Conservation (phyloP, 2,797 vertebrate genomes). For the Oophaga sylvatica region DNA sequence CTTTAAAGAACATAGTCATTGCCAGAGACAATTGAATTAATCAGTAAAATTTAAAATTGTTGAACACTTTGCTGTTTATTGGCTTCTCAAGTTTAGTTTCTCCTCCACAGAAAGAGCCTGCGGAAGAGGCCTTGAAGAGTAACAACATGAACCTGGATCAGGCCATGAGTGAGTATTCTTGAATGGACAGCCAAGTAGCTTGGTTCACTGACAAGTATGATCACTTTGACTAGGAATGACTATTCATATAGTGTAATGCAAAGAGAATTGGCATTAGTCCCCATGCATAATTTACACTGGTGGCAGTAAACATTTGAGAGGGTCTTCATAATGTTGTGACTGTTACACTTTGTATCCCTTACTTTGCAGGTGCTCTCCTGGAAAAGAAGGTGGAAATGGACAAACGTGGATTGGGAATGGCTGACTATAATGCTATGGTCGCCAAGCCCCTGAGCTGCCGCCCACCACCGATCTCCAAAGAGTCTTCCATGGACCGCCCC, state of each 20-base stretch:
- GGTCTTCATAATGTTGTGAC: neutral
- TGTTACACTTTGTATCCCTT: neutral
- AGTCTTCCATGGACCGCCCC: slow-evolving; percentile 91
- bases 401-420: slow-evolving; percentile 94
- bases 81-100: neutral
- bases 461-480: slow-evolving; percentile 93
- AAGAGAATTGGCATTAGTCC: neutral
- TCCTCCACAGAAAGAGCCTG: slow-evolving; percentile 91
- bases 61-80: neutral
- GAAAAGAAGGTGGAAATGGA: slow-evolving; percentile 99
- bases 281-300: neutral
- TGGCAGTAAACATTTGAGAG: neutral
- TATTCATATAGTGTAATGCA: neutral
- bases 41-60: neutral
- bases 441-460: slow-evolving; percentile 92
- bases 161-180: slow-evolving; percentile 93
- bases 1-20: too few species aligned
- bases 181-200: neutral
- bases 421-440: slow-evolving; percentile 93
- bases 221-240: neutral
- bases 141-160: slow-evolving; percentile 99
- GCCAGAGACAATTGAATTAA: too few species aligned
- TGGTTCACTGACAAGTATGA: neutral
- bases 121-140: slow-evolving; percentile 98
- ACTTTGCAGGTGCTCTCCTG: slow-evolving; percentile 86